Percentiles rank a stretch among this genome's conserved stretches.
phyloP scores from a whole-genome alignment of 2,888 invertebrate species.

The Phyllotreta striolata region DNA sequence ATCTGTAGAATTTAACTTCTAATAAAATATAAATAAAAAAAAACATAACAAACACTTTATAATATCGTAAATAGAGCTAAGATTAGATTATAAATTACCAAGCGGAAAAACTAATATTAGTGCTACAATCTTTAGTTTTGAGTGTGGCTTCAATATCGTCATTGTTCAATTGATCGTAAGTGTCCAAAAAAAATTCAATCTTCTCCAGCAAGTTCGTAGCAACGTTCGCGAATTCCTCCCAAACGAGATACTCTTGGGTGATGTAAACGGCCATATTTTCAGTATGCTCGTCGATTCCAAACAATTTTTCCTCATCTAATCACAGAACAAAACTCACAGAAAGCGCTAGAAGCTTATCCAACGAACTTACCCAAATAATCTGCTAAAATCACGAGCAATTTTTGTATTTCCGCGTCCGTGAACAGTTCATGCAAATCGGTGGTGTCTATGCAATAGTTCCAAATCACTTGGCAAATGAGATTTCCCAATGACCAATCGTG shows the following conservation, averaged over 20 bases:
- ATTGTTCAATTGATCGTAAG: slow-evolving; percentile 55
- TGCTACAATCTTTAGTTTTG: slow-evolving; percentile 53
- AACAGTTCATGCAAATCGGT: slow-evolving; percentile 62
- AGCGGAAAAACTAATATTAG: slow-evolving; percentile 58
- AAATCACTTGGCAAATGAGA: slow-evolving; percentile 77
- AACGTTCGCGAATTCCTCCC: slow-evolving; percentile 80
- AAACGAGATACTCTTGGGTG: slow-evolving; percentile 62
- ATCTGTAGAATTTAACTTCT: slow-evolving; percentile 29
- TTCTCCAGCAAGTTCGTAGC: slow-evolving; percentile 77
- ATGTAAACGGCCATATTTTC: slow-evolving; percentile 57
- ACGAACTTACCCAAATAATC: slow-evolving; percentile 63
- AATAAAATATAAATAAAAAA: slow-evolving; percentile 32
- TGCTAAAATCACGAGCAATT: slow-evolving; percentile 64
- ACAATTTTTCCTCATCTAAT: slow-evolving; percentile 68
- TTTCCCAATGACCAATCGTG: slow-evolving; percentile 75
- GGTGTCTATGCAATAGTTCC: slow-evolving; percentile 73
- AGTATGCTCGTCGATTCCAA: slow-evolving; percentile 61
- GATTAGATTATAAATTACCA: slow-evolving; percentile 52
- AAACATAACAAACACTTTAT: slow-evolving; percentile 28
- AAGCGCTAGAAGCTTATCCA: slow-evolving; percentile 7
- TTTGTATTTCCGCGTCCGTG: slow-evolving; percentile 64
- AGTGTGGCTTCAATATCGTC: slow-evolving; percentile 34
- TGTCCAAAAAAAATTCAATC: slow-evolving; percentile 63
- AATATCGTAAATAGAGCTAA: slow-evolving; percentile 13
- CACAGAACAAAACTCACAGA: slow-evolving; percentile 12